Base-by-base conservation (phyloP, 2,888 invertebrate genomes). In the Drosophila mayaguana region DNA sequence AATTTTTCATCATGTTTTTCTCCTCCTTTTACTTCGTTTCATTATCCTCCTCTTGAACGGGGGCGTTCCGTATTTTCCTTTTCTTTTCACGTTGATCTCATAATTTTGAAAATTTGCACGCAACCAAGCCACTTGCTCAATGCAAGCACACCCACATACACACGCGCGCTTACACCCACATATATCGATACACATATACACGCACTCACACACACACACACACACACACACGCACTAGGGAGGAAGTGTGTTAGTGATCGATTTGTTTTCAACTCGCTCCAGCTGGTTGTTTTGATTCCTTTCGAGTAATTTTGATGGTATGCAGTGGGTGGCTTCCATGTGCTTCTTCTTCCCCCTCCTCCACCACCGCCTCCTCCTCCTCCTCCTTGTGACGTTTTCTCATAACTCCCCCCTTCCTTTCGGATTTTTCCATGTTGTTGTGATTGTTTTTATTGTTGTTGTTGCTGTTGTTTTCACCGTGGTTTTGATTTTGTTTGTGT, bases 61-160 rank as follows among this genome's bases (percentile, higher is more conserved):
- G 12, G 14, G 5, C 2, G 2, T 38, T 45, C 1, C 45, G 1
- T 8, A n/a, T 22, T 22, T 16, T 3, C 12, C 14, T 11, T 20
- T 2, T 2, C 7, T 5, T 56, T 55, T 43, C 12, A 43, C n/a
- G 43, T 56, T 46, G 57, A 57, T 46, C 18, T 53, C 3, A 46
- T 38, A 51, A 65, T 61, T 61, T 72, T 72, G 61, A 50, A 48
- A 28, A 48, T 56, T 50, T 36, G 51, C 54, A 43, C 18, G 16
- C 28, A 38, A 16, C 38, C 45, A 53, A 34, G n/a, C 18, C 20
- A 32, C 32, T 32, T 11, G 32, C 32, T 11, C 25, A 28, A 59
- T 43, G 20, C 20, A 57, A 51, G 32, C 54, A 40, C n/a, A n/a
- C n/a, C n/a, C 28, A 53, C 56, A 32, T 22, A 28, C 53, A 18